Evolutionary conservation across 1,140 invertebrate species (phyloP).

Genomic region (Piezodorus guildinii): DNA sequence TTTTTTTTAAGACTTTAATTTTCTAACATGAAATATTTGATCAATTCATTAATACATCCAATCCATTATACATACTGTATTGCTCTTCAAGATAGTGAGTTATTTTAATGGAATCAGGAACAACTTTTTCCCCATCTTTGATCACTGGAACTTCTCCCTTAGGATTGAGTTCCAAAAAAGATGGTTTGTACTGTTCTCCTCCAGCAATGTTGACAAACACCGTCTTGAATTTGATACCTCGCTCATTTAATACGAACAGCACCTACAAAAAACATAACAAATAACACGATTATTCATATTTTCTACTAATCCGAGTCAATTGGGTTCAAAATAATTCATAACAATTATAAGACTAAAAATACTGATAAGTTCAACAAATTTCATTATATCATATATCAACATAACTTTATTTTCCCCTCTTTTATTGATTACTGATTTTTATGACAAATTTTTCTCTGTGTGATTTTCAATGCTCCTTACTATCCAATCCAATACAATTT

Average conservation of each 20-base stretch:
- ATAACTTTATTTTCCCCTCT: too few species aligned
- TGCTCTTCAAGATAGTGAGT: conserved; percentile 55
- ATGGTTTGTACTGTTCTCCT: conserved; percentile 57
- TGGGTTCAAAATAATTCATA: background rate
- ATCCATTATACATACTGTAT: too few species aligned
- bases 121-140: conserved; percentile 53
- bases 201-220: conserved; percentile 50
- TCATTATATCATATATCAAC: too few species aligned
- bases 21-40: too few species aligned
- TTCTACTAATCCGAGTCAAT: background rate
- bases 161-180: conserved; percentile 63
- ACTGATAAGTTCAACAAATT: too few species aligned
- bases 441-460: too few species aligned
- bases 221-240: conserved; percentile 52
- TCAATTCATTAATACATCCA: too few species aligned
- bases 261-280: conserved; percentile 40
- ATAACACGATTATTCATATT: background rate
- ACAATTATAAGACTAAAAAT: too few species aligned
- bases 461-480: too few species aligned
- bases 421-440: too few species aligned
- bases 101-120: conserved; percentile 58
- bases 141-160: conserved; percentile 62
- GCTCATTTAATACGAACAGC: conserved; percentile 58
- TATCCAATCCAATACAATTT: too few species aligned
- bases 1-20: too few species aligned